Base-by-base conservation (phyloP, 2,113 vertebrate species). In the Otus sunia region DNA sequence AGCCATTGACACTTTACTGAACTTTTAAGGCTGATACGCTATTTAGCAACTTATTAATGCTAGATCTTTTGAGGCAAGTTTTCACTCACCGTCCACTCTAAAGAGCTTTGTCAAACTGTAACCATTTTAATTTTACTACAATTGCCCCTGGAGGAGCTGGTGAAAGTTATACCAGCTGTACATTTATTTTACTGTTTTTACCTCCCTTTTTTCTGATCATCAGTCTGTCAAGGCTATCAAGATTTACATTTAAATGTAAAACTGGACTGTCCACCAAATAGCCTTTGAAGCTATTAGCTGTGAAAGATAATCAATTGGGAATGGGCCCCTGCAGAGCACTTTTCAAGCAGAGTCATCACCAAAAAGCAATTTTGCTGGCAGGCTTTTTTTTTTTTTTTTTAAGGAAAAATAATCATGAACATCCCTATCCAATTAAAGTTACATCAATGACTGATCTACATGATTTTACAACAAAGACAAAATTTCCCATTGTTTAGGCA, bases 291-390 rank as follows among this genome's bases (percentile, higher is more conserved):
- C 98, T 98, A 98, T 99, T 98, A 99, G 98, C 96, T 96, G 85
- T 95, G 98, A 98, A 98, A 98, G 98, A 95, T 99, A 99, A 99
- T 99, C 99, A 98, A 99, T 99, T 90, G 88, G 91, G 97, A 98
- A 98, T 97, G 96, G 97, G 96, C 97, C 98, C 97, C 97, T 66
- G 92, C 97, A 97, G 98, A 98, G 98, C 97, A 97, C 96, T 98
- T 97, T 98, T 98, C 98, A 98, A 98, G 97, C 97, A 80, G 77
- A 98, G 98, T 98, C 97, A 98, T 98, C 97, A 97, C 97, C 98
- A 95, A 93, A 97, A 98, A 94, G 96, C 93, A 97, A 98, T 97
- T 97, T 97, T 94, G 97, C 97, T 87, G 75, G 96, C 92, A 95
- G 96, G 88, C 90, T 76, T 80, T 80, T 72, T 76, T 67, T 86